Evolutionary conservation across 2,797 vertebrate genomes (phyloP).

Genomic region (Danionella dracula): DNA sequence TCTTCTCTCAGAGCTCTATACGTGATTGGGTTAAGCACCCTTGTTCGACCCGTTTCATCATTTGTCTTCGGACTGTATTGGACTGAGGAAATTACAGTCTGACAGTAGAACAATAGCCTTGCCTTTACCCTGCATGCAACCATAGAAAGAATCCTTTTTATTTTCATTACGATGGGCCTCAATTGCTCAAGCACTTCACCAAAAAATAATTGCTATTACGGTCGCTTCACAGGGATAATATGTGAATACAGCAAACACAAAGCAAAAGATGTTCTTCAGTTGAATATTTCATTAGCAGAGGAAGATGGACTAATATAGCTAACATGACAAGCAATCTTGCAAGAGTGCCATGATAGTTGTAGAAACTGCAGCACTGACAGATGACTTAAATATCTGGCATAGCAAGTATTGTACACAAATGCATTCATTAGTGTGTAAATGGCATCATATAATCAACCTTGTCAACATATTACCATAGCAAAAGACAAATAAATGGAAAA

Average conservation of each 20-base stretch:
- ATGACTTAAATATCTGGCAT: neutral
- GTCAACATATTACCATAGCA: neutral
- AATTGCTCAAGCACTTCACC: constrained; percentile 48
- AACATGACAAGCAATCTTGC: neutral
- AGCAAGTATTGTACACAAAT: too few relatives aligned
- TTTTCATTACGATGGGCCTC: constrained; percentile 13
- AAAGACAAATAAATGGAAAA: too few relatives aligned
- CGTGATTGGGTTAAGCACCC: constrained; percentile 68
- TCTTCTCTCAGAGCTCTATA: constrained; percentile 58
- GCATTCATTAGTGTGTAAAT: neutral
- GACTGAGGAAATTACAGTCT: constrained; percentile 43
- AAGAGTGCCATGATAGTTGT: neutral
- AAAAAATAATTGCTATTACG: neutral
- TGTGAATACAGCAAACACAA: neutral
- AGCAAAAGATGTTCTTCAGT: neutral
- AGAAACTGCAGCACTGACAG: neutral
- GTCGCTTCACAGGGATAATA: neutral
- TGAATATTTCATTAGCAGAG: neutral
- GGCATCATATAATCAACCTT: neutral
- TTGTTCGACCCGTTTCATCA: constrained; percentile 62
- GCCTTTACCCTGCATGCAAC: neutral
- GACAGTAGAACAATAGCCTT: constrained; percentile 28
- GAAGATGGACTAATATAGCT: neutral
- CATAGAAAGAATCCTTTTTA: constrained; percentile 4
- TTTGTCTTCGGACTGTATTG: constrained; percentile 62